phyloP scores from a whole-genome alignment of 2,888 invertebrate species.

The Mythimna loreyi region DNA sequence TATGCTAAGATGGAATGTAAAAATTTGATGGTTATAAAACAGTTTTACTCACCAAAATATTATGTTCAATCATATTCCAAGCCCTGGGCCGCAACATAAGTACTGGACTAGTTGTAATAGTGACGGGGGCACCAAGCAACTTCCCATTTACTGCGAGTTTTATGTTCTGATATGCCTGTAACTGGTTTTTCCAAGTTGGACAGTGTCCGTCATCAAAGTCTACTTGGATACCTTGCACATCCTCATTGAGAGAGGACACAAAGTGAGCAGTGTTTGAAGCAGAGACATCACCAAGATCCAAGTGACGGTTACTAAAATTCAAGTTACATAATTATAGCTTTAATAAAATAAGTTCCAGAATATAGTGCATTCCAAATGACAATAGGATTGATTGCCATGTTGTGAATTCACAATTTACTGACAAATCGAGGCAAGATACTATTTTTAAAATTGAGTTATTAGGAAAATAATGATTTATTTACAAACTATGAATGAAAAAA shows the following conservation, averaged over 20 bases:
- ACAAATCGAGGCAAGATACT: too few species aligned
- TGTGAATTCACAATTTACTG: too few species aligned
- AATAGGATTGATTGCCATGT: too few species aligned
- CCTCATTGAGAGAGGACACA: conserved; percentile 87
- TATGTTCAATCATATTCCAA: conserved; percentile 94
- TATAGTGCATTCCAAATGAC: too few species aligned
- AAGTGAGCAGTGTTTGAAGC: conserved; percentile 91
- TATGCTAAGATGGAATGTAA: neutral
- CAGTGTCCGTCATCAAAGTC: conserved; percentile 94
- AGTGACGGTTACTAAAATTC: conserved; percentile 87
- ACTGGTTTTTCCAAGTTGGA: conserved; percentile 93
- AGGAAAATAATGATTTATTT: too few species aligned
- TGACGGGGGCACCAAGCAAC: conserved; percentile 86
- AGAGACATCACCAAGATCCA: conserved; percentile 93
- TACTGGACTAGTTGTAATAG: conserved; percentile 90
- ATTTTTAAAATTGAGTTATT: too few species aligned
- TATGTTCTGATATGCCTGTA: conserved; percentile 92
- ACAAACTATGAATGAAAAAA: too few species aligned
- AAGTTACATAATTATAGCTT: neutral
- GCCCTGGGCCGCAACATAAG: conserved; percentile 93
- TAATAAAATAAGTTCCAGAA: too few species aligned
- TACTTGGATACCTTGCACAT: conserved; percentile 92
- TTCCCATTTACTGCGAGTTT: conserved; percentile 89
- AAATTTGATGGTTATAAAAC: neutral
- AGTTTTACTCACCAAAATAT: conserved; percentile 86